Evolutionary conservation across 2,888 invertebrate genomes (phyloP).

Genomic region (Tiphia femorata): DNA sequence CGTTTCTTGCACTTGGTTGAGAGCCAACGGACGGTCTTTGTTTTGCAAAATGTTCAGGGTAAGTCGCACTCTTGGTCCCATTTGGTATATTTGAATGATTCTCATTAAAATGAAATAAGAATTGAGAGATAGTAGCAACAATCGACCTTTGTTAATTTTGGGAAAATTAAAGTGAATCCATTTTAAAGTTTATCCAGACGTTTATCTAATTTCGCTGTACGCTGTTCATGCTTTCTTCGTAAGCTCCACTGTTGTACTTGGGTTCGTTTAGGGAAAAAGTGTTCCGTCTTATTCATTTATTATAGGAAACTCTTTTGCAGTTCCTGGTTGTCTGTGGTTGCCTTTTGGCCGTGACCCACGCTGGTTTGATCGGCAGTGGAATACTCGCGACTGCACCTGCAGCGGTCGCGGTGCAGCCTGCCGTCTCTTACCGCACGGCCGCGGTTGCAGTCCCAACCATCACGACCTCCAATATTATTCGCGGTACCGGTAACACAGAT

Average conservation of each 20-base stretch:
- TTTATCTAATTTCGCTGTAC: neutral
- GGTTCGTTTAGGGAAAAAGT: no score
- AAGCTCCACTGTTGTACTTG: no score
- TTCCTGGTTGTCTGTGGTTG: constrained; percentile 49
- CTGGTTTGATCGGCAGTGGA: constrained; percentile 50
- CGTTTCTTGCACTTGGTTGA: constrained; percentile 26
- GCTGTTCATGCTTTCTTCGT: no score
- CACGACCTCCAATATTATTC: constrained; percentile 45
- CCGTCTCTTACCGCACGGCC: constrained; percentile 18
- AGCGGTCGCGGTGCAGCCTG: constrained; percentile 32
- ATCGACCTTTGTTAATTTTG: no score
- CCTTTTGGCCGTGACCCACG: constrained; percentile 53
- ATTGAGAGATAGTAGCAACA: no score
- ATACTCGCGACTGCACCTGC: constrained; percentile 37
- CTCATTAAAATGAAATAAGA: no score
- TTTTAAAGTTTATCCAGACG: no score
- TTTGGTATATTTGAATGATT: no score
- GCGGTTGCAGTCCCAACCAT: constrained; percentile 33
- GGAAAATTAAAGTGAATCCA: no score
- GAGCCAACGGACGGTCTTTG: constrained; percentile 30
- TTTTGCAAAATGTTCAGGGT: constrained; percentile 35
- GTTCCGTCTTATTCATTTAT: neutral
- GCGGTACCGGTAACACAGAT: constrained; percentile 51
- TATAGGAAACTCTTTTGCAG: constrained; percentile 29
- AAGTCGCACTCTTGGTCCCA: no score